Evolutionary conservation across 2,888 invertebrate genomes (phyloP).

Genomic region (Epirrita christyi): DNA sequence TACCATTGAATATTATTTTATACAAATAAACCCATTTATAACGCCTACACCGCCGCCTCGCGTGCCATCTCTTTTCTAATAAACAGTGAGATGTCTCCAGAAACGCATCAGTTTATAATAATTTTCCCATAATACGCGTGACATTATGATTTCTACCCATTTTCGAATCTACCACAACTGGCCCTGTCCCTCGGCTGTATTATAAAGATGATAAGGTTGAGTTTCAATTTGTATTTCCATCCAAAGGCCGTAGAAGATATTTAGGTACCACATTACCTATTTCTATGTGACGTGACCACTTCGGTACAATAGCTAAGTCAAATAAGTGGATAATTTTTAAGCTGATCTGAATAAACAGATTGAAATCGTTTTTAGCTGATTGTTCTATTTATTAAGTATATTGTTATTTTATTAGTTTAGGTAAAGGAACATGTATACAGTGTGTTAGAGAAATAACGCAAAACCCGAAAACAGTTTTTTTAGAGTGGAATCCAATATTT

Average conservation of each 20-base stretch:
- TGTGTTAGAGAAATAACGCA: too few species aligned
- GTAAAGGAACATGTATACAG: too few species aligned
- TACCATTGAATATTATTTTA: conserved; percentile 40
- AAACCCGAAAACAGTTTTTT: too few species aligned
- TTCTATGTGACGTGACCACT: conserved; percentile 33
- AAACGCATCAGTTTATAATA: conserved; percentile 62
- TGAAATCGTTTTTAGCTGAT: background rate
- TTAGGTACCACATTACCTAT: conserved; percentile 9
- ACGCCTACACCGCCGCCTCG: conserved; percentile 46
- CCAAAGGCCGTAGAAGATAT: background rate
- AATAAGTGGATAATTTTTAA: conserved; percentile 23
- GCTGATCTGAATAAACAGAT: conserved; percentile 21
- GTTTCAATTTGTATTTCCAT: background rate
- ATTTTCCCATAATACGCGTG: conserved; percentile 61
- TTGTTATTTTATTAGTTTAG: too few species aligned
- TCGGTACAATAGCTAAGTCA: conserved; percentile 32
- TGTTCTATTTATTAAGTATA: too few species aligned
- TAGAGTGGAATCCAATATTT: too few species aligned
- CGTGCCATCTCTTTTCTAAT: conserved; percentile 37
- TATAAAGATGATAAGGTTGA: conserved; percentile 8
- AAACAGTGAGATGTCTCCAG: conserved; percentile 40
- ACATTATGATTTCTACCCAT: conserved; percentile 40
- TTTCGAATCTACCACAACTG: conserved; percentile 9
- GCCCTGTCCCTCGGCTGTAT: background rate
- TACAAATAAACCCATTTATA: conserved; percentile 50